These are phyloP conservation scores for Hypolimnas misippus DNA, from an alignment of 2,888 invertebrate genomes.

Conservation along the genomic window DNA sequence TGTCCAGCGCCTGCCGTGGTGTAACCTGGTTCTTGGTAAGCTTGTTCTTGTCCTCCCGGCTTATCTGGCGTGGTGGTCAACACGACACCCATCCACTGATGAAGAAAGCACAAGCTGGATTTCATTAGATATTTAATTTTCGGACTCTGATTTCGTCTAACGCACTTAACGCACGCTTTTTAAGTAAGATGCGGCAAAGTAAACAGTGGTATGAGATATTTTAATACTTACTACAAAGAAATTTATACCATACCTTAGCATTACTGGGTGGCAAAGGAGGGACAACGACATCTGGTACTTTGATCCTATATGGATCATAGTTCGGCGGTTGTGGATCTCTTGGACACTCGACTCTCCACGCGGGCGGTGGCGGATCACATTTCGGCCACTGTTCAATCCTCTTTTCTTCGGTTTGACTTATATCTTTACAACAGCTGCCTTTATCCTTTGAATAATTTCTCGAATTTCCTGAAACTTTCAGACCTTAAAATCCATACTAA, in stretches of 20 bases:
- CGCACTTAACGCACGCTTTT: constrained; percentile 64
- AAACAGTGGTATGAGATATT: not conserved
- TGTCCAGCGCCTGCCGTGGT: not conserved
- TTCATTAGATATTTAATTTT: constrained; percentile 75
- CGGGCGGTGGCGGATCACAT: constrained; percentile 49
- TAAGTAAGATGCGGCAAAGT: constrained; percentile 44
- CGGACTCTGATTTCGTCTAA: constrained; percentile 80
- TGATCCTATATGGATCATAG: constrained; percentile 75
- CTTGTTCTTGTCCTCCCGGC: constrained; percentile 35
- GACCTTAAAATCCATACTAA: not conserved
- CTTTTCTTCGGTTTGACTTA: constrained; percentile 59
- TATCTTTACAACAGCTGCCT: constrained; percentile 55
- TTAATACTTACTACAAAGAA: not conserved
- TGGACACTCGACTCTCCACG: constrained; percentile 65
- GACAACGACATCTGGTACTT: constrained; percentile 68
- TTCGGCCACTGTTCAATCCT: constrained; percentile 69
- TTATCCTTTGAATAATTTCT: constrained; percentile 58
- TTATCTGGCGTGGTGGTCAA: constrained; percentile 40
- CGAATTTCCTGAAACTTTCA: constrained; percentile 48
- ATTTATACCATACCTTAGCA: constrained; percentile 64
- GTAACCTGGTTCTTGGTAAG: constrained; percentile 21
- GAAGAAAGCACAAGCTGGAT: constrained; percentile 80
- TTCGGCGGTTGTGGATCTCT: constrained; percentile 64
- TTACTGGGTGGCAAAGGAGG: constrained; percentile 69
- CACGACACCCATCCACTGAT: constrained; percentile 70